These are phyloP conservation scores for Albula goreensis DNA, from an alignment of 2,113 vertebrate species.

Conservation along the genomic window DNA sequence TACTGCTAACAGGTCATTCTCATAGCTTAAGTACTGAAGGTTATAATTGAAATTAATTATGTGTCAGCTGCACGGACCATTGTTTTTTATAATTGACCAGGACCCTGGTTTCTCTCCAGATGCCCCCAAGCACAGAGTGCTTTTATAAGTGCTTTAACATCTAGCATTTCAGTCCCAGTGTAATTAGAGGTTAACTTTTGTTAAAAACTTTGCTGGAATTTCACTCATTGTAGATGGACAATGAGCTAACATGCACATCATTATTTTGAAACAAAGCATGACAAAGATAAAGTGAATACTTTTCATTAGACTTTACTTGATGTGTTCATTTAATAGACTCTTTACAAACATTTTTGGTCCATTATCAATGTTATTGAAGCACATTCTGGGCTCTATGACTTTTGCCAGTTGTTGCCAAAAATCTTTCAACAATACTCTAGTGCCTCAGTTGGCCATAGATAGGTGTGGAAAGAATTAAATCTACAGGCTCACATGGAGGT, in stretches of 20 bases:
- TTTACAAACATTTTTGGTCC: background rate
- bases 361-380: background rate
- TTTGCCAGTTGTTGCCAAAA: too few relatives aligned
- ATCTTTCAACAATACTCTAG: too few relatives aligned
- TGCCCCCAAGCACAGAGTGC: constrained; percentile 28
- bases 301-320: background rate
- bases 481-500: too few relatives aligned
- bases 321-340: background rate
- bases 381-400: too few relatives aligned
- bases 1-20: constrained; percentile 37
- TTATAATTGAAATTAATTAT: constrained; percentile 53
- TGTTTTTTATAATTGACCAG: constrained; percentile 55
- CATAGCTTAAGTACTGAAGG: constrained; percentile 24
- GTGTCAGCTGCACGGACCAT: constrained; percentile 46
- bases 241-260: background rate
- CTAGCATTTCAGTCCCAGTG: constrained; percentile 29
- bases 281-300: background rate
- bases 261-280: background rate
- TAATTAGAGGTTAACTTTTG: constrained; percentile 56
- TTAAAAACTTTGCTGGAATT: constrained; percentile 40
- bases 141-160: background rate
- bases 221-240: constrained; percentile 4
- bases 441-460: too few relatives aligned
- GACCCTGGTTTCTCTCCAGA: constrained; percentile 38
- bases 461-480: too few relatives aligned